phyloP scores from a whole-genome alignment of 2,113 vertebrate genomes.

The Tichodroma muraria region DNA sequence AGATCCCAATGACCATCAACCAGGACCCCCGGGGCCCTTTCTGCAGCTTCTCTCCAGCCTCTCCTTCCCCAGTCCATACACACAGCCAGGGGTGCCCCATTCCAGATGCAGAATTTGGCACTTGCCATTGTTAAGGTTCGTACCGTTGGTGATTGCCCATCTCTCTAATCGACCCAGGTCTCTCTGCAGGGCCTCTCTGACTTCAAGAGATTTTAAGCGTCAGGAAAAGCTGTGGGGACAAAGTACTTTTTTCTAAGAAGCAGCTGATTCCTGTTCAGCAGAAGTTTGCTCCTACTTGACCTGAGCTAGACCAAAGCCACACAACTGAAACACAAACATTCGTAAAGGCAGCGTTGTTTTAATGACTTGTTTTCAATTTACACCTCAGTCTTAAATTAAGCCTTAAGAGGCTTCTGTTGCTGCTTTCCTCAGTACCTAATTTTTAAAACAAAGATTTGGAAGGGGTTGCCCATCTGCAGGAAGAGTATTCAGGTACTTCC shows the following conservation, averaged over 20 bases:
- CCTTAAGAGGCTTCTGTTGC: background rate
- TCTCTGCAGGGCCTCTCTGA: background rate
- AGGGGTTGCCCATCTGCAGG: background rate
- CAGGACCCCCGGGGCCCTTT: background rate
- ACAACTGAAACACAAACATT: background rate
- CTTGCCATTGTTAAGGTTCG: rapidly evolving
- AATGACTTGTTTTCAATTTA: background rate
- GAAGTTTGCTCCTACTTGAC: background rate
- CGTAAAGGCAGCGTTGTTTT: background rate
- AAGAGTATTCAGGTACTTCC: background rate
- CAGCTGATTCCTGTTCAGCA: background rate
- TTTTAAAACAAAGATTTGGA: background rate
- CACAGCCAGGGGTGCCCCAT: background rate
- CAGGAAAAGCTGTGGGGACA: background rate
- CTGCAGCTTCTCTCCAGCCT: background rate
- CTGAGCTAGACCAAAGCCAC: background rate
- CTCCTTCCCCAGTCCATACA: background rate
- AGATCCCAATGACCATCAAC: background rate
- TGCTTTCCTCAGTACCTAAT: background rate
- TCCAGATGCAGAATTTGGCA: background rate
- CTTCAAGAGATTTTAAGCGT: background rate
- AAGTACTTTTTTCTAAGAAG: background rate
- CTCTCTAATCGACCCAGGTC: background rate
- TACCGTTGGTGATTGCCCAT: background rate
- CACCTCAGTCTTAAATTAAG: background rate